Percentiles rank a stretch among this genome's conserved stretches.
phyloP scores from a whole-genome alignment of 2,797 vertebrate species.

The Micropoecilia bifurca region DNA sequence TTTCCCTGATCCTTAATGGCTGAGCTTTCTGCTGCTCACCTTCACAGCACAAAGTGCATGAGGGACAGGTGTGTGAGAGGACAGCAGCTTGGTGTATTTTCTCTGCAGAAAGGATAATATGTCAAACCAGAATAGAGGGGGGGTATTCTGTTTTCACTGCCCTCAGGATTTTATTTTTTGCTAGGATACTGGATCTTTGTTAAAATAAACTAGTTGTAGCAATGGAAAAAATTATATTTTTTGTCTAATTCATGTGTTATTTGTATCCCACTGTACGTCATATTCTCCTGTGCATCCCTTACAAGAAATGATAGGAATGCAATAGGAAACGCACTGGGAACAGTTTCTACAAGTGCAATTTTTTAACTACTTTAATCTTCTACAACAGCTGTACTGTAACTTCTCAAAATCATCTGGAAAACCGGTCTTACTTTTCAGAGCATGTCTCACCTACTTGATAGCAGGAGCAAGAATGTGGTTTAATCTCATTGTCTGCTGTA shows the following conservation, averaged over 20 bases:
- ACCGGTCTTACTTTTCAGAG: slow-evolving; percentile 25
- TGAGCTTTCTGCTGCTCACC: slow-evolving; percentile 35
- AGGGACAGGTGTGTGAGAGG: slow-evolving; percentile 70
- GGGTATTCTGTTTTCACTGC: neutral
- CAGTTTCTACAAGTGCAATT: neutral
- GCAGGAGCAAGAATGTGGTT: slow-evolving; percentile 13
- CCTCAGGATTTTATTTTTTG: neutral
- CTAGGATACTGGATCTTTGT: neutral
- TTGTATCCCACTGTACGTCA: neutral
- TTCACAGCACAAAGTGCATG: slow-evolving; percentile 49
- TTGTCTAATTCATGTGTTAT: neutral
- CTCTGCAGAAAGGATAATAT: slow-evolving; percentile 6
- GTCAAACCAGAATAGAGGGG: neutral
- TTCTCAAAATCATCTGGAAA: slow-evolving; percentile 41
- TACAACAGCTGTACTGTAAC: slow-evolving; percentile 15
- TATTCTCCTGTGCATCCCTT: neutral
- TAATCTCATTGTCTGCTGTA: neutral
- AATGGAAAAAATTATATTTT: neutral
- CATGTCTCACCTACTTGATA: slow-evolving; percentile 26
- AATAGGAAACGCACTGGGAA: neutral
- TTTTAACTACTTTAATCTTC: slow-evolving; percentile 4
- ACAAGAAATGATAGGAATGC: neutral
- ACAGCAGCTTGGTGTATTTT: slow-evolving; percentile 46
- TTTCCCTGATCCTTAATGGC: slow-evolving; percentile 21
- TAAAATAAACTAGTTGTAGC: neutral